Evolutionary conservation across 2,888 invertebrate species (phyloP), one percentile per base, ranked within the genome.

Genomic region (Anarsia innoxiella): DNA sequence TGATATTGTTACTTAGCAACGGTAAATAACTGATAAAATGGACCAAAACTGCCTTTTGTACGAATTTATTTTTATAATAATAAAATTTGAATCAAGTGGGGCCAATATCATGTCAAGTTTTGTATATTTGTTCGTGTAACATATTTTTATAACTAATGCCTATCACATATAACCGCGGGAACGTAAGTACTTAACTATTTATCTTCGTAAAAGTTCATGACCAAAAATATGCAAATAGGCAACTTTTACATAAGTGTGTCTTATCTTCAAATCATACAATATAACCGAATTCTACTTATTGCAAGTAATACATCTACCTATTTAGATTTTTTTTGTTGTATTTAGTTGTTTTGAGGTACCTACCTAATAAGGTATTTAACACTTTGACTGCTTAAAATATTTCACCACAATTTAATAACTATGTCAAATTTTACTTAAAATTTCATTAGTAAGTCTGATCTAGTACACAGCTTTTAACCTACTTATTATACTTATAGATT

Each of bases 121-220:
- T 62, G 42, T 56, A 58, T 39, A 46, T 39, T 57, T 57, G 41
- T 48, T 62, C 36, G 53, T 60, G 19, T 15, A 45, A 48, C 32
- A 50, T 40, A 34, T 49, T 47, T 43, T 47, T 55, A 54, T n/a
- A 54, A 56, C 70, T 61, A 64, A 84, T 84, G 84, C 80, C 84
- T 61, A 66, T 80, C 48, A 67, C 78, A 41, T 68, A 74, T 53
- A 80, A 60, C 46, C 80, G 85, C 46, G 85, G 85, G 58, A 84
- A 83, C 65, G 85, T 85, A 59, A 78, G 77, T 75, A 51, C 19
- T 12, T 15, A 19, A 11, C 3, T 23, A 41, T 8, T 14, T 23
- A 19, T 23, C 2, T 34, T 30, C 30, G 14, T 34, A 26, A 32
- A 28, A n/a, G n/a, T n/a, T n/a, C n/a, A n/a, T n/a, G n/a, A n/a